Conservation (phyloP, 2,113 vertebrate species). For the Brachirus orientalis region DNA sequence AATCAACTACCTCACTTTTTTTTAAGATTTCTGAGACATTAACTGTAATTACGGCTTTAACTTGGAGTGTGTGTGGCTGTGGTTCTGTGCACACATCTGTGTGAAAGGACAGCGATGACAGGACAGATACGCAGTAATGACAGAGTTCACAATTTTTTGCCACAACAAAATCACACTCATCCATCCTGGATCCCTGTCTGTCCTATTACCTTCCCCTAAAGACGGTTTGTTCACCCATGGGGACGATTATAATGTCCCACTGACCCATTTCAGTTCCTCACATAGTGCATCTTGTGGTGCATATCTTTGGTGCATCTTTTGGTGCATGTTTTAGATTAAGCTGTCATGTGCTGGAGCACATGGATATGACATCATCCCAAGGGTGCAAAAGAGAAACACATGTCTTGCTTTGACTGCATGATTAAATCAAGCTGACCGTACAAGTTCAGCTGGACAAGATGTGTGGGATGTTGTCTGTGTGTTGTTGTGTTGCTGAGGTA, state of each 20-base stretch:
- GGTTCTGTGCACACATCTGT: slow-evolving; percentile 44
- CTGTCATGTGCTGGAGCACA: slow-evolving; percentile 56
- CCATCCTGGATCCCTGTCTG: slow-evolving; percentile 44
- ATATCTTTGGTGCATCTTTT: slow-evolving; percentile 12
- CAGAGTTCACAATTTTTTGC: slow-evolving; percentile 55
- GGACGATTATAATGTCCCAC: slow-evolving; percentile 52
- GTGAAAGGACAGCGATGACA: slow-evolving; percentile 61
- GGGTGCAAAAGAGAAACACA: slow-evolving; percentile 76
- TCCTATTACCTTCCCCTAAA: slow-evolving; percentile 58
- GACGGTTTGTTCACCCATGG: slow-evolving; percentile 59
- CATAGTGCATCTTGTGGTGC: slow-evolving; percentile 18
- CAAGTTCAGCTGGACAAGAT: slow-evolving; percentile 45
- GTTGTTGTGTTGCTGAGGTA: slow-evolving; percentile 36
- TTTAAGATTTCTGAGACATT: slow-evolving; percentile 42
- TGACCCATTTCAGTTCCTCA: slow-evolving; percentile 51
- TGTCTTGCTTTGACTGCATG: slow-evolving; percentile 56
- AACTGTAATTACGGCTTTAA: slow-evolving; percentile 45
- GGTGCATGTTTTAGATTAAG: slow-evolving; percentile 77
- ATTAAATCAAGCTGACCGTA: slow-evolving; percentile 52
- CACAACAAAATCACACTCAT: slow-evolving; percentile 63
- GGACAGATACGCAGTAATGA: slow-evolving; percentile 59
- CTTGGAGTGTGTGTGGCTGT: slow-evolving; percentile 53
- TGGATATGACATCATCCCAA: slow-evolving; percentile 74
- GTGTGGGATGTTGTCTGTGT: slow-evolving; percentile 35
- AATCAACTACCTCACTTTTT: slow-evolving; percentile 11